Conservation (phyloP, 2,797 vertebrate genomes). For the Melopsittacus undulatus region DNA sequence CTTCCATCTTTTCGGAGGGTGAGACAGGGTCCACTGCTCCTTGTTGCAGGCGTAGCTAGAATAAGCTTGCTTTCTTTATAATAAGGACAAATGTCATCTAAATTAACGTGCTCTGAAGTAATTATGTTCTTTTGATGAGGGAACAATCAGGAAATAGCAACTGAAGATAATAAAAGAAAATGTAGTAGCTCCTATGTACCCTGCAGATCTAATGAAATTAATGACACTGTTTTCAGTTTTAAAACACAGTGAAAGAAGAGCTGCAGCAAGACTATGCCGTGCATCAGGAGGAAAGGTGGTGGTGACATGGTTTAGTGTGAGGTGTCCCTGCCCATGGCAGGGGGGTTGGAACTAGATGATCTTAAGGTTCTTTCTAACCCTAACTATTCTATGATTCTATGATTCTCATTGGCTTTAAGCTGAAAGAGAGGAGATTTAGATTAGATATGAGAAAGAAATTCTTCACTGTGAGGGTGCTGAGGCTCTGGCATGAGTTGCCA, state of each 20-base stretch:
- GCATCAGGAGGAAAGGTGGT: not conserved
- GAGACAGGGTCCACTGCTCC: not conserved
- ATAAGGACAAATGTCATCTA: not conserved
- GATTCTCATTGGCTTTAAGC: not conserved
- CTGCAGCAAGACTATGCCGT: fast-evolving
- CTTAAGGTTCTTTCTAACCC: no score
- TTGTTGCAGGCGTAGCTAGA: not conserved
- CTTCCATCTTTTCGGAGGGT: not conserved
- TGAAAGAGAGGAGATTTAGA: not conserved
- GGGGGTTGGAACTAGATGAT: no score
- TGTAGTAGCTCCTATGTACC: not conserved
- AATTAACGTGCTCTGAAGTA: not conserved
- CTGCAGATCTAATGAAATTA: not conserved
- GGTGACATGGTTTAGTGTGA: no score
- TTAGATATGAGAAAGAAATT: not conserved
- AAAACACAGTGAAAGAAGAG: not conserved
- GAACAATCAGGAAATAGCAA: not conserved
- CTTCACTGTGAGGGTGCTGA: not conserved
- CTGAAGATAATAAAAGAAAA: not conserved
- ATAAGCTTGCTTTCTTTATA: not conserved
- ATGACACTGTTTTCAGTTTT: not conserved
- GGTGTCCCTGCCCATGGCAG: no score
- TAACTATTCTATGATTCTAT: no score
- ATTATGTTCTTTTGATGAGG: not conserved
- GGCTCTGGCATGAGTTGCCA: not conserved